These are phyloP conservation scores for Rhineura floridana DNA, from an alignment of 2,113 vertebrate genomes.

Conservation along the genomic window DNA sequence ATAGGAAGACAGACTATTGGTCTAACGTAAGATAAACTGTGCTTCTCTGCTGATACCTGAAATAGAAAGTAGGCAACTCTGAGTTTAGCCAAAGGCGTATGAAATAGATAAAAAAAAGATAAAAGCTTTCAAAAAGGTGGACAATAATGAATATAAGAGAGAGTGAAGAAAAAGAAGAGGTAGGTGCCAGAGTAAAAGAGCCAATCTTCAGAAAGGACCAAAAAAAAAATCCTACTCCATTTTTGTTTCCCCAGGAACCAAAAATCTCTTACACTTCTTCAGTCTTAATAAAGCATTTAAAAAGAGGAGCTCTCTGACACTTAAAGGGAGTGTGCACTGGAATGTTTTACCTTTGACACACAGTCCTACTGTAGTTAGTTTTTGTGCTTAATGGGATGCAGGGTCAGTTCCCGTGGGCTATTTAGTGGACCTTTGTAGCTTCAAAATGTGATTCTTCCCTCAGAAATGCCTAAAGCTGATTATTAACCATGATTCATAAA, in stretches of 20 bases:
- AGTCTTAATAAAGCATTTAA: constrained; percentile 66
- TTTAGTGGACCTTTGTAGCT: constrained; percentile 88
- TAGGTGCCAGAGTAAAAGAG: constrained; percentile 48
- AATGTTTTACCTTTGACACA: constrained; percentile 72
- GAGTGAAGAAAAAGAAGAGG: constrained; percentile 29
- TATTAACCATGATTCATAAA: constrained; percentile 89
- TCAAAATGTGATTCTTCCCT: constrained; percentile 82
- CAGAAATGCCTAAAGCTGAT: constrained; percentile 88
- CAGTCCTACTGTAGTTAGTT: constrained; percentile 60
- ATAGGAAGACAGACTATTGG: constrained; percentile 65
- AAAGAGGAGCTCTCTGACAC: constrained; percentile 58
- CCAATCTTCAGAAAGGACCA: constrained; percentile 46
- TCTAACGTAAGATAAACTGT: constrained; percentile 67
- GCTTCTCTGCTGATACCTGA: constrained; percentile 50
- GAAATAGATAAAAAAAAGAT: constrained; percentile 78
- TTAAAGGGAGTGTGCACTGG: constrained; percentile 67
- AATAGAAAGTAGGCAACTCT: constrained; percentile 58
- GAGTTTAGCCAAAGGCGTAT: constrained; percentile 71
- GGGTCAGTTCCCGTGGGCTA: constrained; percentile 86
- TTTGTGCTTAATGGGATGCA: constrained; percentile 78
- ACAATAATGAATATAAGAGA: constrained; percentile 67
- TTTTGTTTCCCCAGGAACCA: constrained; percentile 39
- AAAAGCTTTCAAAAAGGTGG: constrained; percentile 60
- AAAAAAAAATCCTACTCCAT: not conserved
- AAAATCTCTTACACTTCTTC: constrained; percentile 52